Conservation (phyloP, 2,888 invertebrate species). For the Tyria jacobaeae region DNA sequence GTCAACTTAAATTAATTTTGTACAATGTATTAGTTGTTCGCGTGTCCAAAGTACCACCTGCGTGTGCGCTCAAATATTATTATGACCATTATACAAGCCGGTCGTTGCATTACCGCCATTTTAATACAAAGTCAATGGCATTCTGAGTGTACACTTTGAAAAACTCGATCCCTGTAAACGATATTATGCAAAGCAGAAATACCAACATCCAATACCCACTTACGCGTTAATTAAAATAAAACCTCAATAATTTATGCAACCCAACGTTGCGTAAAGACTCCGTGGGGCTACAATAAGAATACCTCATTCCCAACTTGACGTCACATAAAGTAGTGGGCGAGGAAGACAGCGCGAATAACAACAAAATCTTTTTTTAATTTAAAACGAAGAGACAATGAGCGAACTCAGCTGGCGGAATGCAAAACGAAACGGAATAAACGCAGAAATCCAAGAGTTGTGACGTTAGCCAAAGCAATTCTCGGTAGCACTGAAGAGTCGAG, state of each 20-base stretch:
- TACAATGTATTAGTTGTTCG: conserved; percentile 45
- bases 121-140: conserved; percentile 51
- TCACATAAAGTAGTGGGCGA: conserved; percentile 85
- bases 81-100: conserved; percentile 44
- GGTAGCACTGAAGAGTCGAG: conserved; percentile 67
- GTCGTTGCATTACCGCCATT: conserved; percentile 34
- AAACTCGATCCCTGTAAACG: conserved; percentile 36
- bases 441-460: conserved; percentile 71
- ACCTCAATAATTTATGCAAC: conserved; percentile 79
- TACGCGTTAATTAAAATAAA: conserved; percentile 75
- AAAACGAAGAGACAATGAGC: conserved; percentile 83
- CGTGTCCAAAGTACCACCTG: conserved; percentile 58
- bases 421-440: conserved; percentile 76
- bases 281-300: conserved; percentile 77
- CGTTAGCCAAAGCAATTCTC: conserved; percentile 67
- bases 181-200: conserved; percentile 50
- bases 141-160: conserved; percentile 40
- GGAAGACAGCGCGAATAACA: conserved; percentile 76
- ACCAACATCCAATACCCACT: conserved; percentile 44
- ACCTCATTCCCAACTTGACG: conserved; percentile 83
- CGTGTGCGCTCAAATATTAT: conserved; percentile 59
- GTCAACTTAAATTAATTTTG: conserved; percentile 15
- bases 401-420: conserved; percentile 84
- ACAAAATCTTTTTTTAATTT: conserved; percentile 79
- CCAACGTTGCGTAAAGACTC: conserved; percentile 76